Evolutionary conservation across 2,113 vertebrate species (phyloP), one percentile per base, ranked within the genome.

Genomic region (Plectropomus leopardus): DNA sequence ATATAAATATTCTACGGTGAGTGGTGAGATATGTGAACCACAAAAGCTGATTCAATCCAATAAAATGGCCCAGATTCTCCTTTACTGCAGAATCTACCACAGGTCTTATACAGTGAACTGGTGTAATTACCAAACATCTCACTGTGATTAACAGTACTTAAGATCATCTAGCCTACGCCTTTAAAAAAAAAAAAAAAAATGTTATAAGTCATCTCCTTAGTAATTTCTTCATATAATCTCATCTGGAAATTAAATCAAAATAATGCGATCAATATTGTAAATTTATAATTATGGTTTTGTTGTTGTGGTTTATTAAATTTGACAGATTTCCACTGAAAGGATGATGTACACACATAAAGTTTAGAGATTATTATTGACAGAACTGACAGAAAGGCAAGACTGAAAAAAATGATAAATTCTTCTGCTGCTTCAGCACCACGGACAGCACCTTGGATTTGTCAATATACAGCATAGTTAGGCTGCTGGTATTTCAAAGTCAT

Each of bases 151-250:
- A 66, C 42, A 19, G 28, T 17, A 9, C n/a, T 64, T 24, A 26
- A 55, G 15, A 8, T 65, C 53, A 67, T 51, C 47, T 45, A 36
- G 44, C 32, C 57, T 9, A 3, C 53, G 61, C 54, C 21, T 15
- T 50, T 54, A 36, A n/a, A n/a, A n/a, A n/a, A n/a, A n/a, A n/a
- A n/a, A n/a, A n/a, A n/a, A n/a, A n/a, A n/a, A n/a, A 55, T 47
- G 11, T 54, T n/a, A 19, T 74, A 47, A 75, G 47, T 74, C 64
- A 70, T 64, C 64, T 63, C 40, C 36, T n/a, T 59, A 69, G 47
- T 69, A 28, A 75, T 69, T 54, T 64, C 57, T 36, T 54, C 7
- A 13, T 19, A 7, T 15, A 48, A 69, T 55, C 55, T 30, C 42
- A 42, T 1, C 4, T 40, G 19, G 15, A 11, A 21, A 60, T 34